Base-by-base conservation (phyloP, 2,888 invertebrate genomes). In the Mythimna loreyi region DNA sequence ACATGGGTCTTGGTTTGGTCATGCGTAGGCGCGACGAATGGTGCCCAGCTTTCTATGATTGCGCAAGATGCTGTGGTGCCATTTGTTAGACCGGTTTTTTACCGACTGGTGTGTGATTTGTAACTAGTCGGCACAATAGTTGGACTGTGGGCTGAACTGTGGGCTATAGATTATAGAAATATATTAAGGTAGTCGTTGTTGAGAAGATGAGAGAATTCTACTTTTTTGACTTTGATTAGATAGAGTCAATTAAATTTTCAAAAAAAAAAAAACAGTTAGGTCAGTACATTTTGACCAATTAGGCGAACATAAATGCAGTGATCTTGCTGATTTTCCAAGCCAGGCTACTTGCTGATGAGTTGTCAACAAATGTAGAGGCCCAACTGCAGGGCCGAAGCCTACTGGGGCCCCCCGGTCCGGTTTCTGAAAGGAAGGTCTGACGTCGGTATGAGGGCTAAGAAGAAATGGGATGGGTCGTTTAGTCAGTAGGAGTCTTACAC, bases 11-110 rank as follows among this genome's bases (percentile, higher is more conserved):
- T 40, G n/a, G 8, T 43, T 36, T 81, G 60, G 71, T 71, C 40
- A 63, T 59, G 76, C 76, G 84, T 87, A 80, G 86, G 86, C 83
- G 84, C 67, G 64, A 58, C 72, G 79, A 78, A 77, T 79, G 79
- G 78, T 73, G 69, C 78, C 21, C 55, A 75, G 81, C 87, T 87
- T 87, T 87, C 87, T 86, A 87, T 57, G 72, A 78, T 87, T 87
- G 73, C 81, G 82, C 75, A 87, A 87, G 70, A 66, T 67, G 76
- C 70, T 56, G 58, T 59, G 67, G 72, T 77, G 66, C 61, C 68
- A 75, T 74, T 81, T 75, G 73, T 61, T 58, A 40, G 67, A 85
- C 84, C 75, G 79, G 87, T 86, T 72, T 83, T 80, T 75, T 78
- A 65, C 62, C 40, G 40, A 4, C 40, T 25, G 59, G 45, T 49